Evolutionary conservation across 2,113 vertebrate genomes (phyloP).

Genomic region (Sceloporus tristichus): DNA sequence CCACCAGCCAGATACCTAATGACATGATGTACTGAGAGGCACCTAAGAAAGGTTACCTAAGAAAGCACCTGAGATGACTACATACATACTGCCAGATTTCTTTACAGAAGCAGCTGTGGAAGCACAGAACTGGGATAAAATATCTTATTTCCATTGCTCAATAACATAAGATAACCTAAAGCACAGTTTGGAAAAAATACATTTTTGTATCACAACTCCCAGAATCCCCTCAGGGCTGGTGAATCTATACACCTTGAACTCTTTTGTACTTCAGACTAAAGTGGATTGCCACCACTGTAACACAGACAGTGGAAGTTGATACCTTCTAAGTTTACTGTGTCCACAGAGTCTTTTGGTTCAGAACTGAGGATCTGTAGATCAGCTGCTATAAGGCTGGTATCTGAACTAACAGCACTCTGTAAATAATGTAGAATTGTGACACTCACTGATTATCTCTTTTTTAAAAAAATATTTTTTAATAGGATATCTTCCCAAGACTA

Average conservation of each 20-base stretch:
- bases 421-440: background rate
- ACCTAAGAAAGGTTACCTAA: background rate
- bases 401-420: background rate
- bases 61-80: background rate
- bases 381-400: background rate
- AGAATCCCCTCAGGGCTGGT: too few species aligned
- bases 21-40: background rate
- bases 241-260: too few species aligned
- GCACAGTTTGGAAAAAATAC: too few species aligned
- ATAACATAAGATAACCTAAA: too few species aligned
- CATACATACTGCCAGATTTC: background rate
- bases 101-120: background rate
- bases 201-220: too few species aligned
- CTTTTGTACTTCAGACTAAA: too few species aligned
- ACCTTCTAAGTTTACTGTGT: background rate
- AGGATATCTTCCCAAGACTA: accelerated
- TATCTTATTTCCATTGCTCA: too few species aligned
- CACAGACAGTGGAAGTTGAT: too few species aligned
- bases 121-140: background rate
- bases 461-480: background rate
- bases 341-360: background rate
- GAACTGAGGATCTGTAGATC: background rate
- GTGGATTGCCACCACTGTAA: too few species aligned
- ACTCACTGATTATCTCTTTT: background rate
- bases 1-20: background rate